Base-by-base conservation (phyloP, 2,113 vertebrate genomes). In the Ciconia stormi region DNA sequence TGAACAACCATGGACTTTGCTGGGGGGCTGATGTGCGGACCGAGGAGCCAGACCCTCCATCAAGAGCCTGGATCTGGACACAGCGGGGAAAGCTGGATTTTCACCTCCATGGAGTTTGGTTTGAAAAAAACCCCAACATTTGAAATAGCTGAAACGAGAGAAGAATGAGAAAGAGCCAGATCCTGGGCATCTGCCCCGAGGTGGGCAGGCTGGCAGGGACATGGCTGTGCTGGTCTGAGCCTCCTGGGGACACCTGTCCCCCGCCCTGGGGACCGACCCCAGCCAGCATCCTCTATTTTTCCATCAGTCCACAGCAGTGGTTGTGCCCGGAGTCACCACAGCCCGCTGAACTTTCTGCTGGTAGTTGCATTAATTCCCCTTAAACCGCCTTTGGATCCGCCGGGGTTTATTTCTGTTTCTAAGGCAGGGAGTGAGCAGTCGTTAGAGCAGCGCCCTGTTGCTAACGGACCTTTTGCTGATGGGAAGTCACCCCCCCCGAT, bases 251-350 rank as follows among this genome's bases (percentile, higher is more conserved):
- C 38, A 30, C 2, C 1, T 67, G 8, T 44, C 20, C 32, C 3
- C 11, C 1, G 1, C 16, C n/a, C 47, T 11, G 56, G 74, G 62
- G 19, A 44, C 66, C 0, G 3, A 56, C 53, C 38, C 70, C 40
- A 63, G 56, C n/a, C 80, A 16, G 26, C 72, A 47, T 12, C 62
- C 49, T 77, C 36, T 71, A 0, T 25, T 47, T 67, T 38, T 69
- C 8, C 42, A 18, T 49, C 50, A 7, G 29, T 6, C 34, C 19
- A 2, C 59, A 22, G 72, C 0, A 2, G 65, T 81, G 72, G 4
- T 46, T 0, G 1, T 91, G 90, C 78, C 82, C 0, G 0, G 47
- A n/a, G 85, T 16, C 1, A 6, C 79, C 7, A 19, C 70, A 89
- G 89, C 84, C 49, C 1, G 0, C 80, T 82, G 93, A 86, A 91